Conservation (phyloP, 2,797 vertebrate genomes). For the Anomalospiza imberbis region DNA sequence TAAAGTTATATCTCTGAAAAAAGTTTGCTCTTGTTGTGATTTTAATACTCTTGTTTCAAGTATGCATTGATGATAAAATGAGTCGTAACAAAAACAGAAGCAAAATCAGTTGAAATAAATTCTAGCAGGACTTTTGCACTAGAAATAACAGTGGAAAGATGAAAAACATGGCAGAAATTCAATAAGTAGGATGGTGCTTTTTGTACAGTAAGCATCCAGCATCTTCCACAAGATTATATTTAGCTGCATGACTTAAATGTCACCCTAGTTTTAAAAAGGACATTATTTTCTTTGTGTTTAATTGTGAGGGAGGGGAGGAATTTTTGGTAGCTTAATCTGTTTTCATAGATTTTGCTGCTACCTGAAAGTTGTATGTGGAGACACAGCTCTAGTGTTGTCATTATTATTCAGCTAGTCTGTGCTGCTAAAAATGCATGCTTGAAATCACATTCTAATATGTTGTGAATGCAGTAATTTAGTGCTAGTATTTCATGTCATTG, state of each 20-base stretch:
- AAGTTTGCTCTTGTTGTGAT: background rate
- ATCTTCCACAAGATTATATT: conserved; percentile 16
- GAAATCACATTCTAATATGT: background rate
- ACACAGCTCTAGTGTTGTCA: background rate
- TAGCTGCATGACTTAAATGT: background rate
- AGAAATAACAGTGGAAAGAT: background rate
- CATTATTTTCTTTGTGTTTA: background rate
- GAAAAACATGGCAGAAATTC: background rate
- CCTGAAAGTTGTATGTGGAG: background rate
- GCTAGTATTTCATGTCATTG: background rate
- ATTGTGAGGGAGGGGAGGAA: background rate
- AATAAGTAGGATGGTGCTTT: background rate
- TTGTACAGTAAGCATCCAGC: background rate
- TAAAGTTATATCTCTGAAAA: background rate
- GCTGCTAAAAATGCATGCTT: background rate
- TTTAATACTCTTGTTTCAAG: background rate
- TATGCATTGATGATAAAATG: background rate
- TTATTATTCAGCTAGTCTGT: background rate
- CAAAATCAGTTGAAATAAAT: background rate
- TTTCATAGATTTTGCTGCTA: background rate
- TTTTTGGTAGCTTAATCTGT: background rate
- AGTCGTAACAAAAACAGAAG: background rate
- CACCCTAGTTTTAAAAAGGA: background rate
- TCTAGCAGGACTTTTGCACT: background rate
- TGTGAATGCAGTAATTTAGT: background rate